Evolutionary conservation across 1,140 invertebrate species (phyloP).

Genomic region (Platyura marginata): DNA sequence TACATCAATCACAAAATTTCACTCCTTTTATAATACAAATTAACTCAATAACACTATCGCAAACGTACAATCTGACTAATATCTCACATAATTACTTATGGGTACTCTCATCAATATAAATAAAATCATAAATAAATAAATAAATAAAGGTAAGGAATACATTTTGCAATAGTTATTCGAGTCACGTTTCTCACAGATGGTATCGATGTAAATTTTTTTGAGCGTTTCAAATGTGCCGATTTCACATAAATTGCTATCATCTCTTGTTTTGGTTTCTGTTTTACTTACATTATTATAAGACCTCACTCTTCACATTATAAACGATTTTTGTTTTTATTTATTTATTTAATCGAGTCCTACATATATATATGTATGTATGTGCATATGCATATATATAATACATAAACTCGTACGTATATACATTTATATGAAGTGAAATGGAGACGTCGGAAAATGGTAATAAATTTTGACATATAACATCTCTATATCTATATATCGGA

Average conservation of each 20-base stretch:
- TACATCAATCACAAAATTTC: too few relatives aligned
- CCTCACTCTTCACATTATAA: too few relatives aligned
- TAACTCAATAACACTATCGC: too few relatives aligned
- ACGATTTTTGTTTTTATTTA: too few relatives aligned
- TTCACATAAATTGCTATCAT: neutral
- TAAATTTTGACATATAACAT: neutral
- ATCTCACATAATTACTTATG: too few relatives aligned
- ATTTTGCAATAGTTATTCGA: neutral
- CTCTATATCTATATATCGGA: too few relatives aligned
- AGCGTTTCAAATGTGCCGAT: neutral
- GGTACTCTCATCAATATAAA: too few relatives aligned
- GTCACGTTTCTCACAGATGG: neutral
- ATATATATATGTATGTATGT: neutral
- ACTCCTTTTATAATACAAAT: too few relatives aligned
- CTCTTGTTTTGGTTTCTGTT: neutral
- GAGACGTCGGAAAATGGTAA: neutral
- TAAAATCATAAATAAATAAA: neutral
- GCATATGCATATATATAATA: neutral
- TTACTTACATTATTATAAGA: neutral
- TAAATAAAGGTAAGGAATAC: neutral
- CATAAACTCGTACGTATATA: neutral
- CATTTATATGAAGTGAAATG: neutral
- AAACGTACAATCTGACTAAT: too few relatives aligned
- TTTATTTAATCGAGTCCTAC: too few relatives aligned
- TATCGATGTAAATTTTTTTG: neutral